Base-by-base conservation (phyloP, 2,113 vertebrate species). In the Microcebus murinus region DNA sequence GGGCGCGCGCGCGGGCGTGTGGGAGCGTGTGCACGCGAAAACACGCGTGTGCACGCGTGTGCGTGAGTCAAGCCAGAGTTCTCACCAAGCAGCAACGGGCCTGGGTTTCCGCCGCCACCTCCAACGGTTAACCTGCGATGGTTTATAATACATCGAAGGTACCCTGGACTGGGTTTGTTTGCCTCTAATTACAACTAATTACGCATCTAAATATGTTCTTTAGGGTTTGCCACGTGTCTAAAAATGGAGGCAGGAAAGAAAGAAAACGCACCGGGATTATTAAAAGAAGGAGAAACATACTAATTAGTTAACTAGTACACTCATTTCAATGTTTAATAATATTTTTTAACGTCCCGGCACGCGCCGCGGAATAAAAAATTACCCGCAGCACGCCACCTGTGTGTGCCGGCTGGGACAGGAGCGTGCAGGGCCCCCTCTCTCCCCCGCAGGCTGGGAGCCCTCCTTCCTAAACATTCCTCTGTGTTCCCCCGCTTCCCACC, bases 181-280 rank as follows among this genome's bases (percentile, higher is more conserved):
- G 97, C 97, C 98, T 98, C 98, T 98, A 98, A 99, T 98, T 98
- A 98, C 98, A 98, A 98, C 97, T 98, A 98, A 98, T 99, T 98
- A 98, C 88, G 93, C 96, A 97, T 98, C 98, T 98, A 98, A 99
- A 99, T 98, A 98, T 97, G 98, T 98, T 98, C 97, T 98, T 98
- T 98, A 98, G 98, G 97, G 98, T 98, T 98, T 98, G 98, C 52
- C 93, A 94, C 95, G 91, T 98, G 97, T 97, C 98, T 91, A 94
- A 98, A 98, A 98, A 98, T 84, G 96, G 95, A 95, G 88, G 95
- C 52, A 98, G 94, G 94, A 88, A 96, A 98, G 97, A 97, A 97
- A 48, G 34, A 97, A 94, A 98, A 93, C 76, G 96, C 96, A 98
- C 97, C 77, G 42, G 83, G 92, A 98, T 98, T 98, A 98, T 98